These are phyloP conservation scores for Melospiza melodia DNA, from an alignment of 2,113 vertebrate species.

Conservation along the genomic window DNA sequence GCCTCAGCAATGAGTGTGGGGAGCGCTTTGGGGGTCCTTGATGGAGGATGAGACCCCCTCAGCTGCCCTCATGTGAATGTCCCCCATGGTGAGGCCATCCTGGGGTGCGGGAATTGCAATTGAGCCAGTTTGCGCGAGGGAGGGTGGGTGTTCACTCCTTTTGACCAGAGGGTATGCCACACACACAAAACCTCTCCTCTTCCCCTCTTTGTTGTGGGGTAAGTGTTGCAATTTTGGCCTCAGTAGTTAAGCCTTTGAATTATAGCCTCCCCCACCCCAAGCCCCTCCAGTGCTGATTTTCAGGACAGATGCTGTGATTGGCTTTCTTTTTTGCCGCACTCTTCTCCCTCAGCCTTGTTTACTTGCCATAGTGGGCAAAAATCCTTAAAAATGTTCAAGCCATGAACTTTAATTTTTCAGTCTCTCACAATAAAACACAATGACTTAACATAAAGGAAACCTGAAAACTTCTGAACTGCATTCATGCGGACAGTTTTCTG, in stretches of 20 bases:
- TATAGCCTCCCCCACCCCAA: background rate
- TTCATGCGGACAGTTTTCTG: background rate
- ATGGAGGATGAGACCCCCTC: no score
- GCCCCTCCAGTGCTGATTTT: background rate
- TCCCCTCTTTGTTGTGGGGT: rapidly evolving
- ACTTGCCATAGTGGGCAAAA: background rate
- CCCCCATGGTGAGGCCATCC: no score
- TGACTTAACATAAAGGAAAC: background rate
- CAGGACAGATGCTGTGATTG: background rate
- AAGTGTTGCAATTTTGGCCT: background rate
- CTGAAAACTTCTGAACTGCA: background rate
- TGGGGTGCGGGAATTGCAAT: rapidly evolving
- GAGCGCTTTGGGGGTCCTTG: rapidly evolving
- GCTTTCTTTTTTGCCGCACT: background rate
- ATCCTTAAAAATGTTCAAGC: background rate
- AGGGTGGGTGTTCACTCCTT: background rate
- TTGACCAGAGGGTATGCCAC: background rate
- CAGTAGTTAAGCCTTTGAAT: background rate
- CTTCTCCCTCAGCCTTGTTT: background rate
- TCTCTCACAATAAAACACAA: background rate
- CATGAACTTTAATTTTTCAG: background rate
- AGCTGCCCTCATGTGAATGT: background rate
- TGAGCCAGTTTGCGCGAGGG: background rate
- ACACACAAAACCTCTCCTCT: background rate
- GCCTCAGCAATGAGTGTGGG: background rate